phyloP scores from a whole-genome alignment of 2,888 invertebrate species.

The Drosophila pseudotalamancana region DNA sequence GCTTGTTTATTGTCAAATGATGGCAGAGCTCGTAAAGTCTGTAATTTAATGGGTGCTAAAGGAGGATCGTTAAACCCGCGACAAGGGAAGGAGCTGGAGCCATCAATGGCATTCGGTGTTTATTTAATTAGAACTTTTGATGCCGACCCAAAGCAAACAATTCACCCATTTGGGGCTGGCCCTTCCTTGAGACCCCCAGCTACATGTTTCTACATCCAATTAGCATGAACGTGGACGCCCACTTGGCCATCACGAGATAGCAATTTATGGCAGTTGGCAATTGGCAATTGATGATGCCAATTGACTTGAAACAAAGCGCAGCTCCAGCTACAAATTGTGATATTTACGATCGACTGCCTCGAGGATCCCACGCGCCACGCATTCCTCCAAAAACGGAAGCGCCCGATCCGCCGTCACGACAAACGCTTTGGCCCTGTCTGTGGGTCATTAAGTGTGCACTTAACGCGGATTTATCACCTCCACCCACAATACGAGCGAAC shows the following conservation, averaged over 20 bases:
- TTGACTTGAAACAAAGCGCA: slow-evolving; percentile 44
- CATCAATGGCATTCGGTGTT: slow-evolving; percentile 39
- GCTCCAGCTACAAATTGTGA: slow-evolving; percentile 66
- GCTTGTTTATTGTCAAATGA: slow-evolving; percentile 76
- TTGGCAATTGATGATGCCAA: slow-evolving; percentile 54
- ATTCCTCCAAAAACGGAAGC: slow-evolving; percentile 70
- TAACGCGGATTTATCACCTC: slow-evolving; percentile 81
- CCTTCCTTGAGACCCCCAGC: neutral
- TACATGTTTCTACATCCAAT: slow-evolving; percentile 22
- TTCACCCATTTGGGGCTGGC: too few species aligned
- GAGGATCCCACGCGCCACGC: slow-evolving; percentile 70
- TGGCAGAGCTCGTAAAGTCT: slow-evolving; percentile 72
- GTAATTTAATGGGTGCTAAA: slow-evolving; percentile 72
- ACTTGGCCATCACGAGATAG: slow-evolving; percentile 49
- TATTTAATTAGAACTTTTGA: slow-evolving; percentile 61
- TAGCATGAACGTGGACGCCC: slow-evolving; percentile 28
- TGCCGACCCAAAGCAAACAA: too few species aligned
- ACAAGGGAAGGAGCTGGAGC: slow-evolving; percentile 17
- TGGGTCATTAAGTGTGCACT: slow-evolving; percentile 76
- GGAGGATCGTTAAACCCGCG: slow-evolving; percentile 72
- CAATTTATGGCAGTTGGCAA: slow-evolving; percentile 74
- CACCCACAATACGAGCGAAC: slow-evolving; percentile 58
- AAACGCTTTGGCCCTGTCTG: neutral
- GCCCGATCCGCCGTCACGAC: slow-evolving; percentile 12
- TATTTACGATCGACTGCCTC: slow-evolving; percentile 65